Conservation (phyloP, 2,888 invertebrate genomes). For the Hyppa rectilinea region DNA sequence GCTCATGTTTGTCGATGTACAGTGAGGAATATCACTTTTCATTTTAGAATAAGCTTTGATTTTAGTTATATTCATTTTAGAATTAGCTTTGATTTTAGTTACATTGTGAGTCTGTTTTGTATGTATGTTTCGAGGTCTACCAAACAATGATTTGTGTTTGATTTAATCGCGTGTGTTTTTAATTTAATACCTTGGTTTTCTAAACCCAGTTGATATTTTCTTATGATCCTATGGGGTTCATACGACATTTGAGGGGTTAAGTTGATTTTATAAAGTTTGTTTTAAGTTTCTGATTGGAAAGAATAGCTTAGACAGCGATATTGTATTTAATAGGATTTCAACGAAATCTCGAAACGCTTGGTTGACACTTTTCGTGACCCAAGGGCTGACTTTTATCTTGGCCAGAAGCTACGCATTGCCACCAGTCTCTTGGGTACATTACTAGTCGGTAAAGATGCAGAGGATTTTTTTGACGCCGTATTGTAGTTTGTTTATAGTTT, state of each 20-base stretch:
- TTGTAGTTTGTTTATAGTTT: too few species aligned
- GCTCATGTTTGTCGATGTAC: slow-evolving; percentile 22
- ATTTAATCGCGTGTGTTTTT: background rate
- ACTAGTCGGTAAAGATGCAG: too few species aligned
- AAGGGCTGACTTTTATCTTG: too few species aligned
- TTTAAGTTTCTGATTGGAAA: background rate
- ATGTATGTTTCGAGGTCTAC: background rate
- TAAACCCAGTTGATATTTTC: too few species aligned
- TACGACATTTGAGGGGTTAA: too few species aligned
- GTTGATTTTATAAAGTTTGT: background rate
- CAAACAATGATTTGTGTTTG: background rate
- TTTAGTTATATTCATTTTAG: slow-evolving; percentile 25
- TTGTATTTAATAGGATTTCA: background rate
- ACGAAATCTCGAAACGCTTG: too few species aligned
- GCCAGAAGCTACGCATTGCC: too few species aligned
- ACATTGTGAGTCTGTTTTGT: slow-evolving; percentile 1
- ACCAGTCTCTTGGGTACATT: too few species aligned
- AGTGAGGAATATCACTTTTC: slow-evolving; percentile 24
- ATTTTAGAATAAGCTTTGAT: slow-evolving; percentile 29
- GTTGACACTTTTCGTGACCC: too few species aligned
- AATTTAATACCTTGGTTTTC: background rate
- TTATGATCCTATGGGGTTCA: too few species aligned
- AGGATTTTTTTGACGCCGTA: too few species aligned
- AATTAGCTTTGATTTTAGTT: slow-evolving; percentile 27
- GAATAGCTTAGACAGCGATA: background rate